phyloP scores from a whole-genome alignment of 2,888 invertebrate genomes.

The Heliconius erato region DNA sequence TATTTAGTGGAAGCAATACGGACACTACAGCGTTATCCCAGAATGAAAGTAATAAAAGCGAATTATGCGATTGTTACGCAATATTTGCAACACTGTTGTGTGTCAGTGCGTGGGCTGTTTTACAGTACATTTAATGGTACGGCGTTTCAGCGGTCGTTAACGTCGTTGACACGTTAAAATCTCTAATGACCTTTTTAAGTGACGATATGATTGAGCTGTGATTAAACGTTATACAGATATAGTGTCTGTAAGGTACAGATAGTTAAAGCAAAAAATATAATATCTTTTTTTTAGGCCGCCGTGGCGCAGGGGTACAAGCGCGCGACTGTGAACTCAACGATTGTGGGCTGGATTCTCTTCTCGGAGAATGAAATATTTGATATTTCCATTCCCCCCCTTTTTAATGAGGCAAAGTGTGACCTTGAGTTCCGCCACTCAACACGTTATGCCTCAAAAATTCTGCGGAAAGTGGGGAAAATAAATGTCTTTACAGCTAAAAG shows the following conservation, averaged over 20 bases:
- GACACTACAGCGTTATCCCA: conserved; percentile 21
- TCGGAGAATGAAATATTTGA: no score
- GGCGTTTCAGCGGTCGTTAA: conserved; percentile 38
- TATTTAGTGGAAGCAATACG: conserved; percentile 20
- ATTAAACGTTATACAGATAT: conserved; percentile 1
- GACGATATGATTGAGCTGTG: conserved; percentile 20
- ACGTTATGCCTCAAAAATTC: no score
- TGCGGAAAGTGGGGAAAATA: no score
- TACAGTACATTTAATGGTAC: conserved; percentile 37
- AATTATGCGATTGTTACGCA: conserved; percentile 36
- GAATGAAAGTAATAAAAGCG: conserved; percentile 31
- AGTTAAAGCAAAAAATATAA: neutral
- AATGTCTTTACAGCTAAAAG: no score
- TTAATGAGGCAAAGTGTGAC: no score
- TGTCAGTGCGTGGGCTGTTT: conserved; percentile 39
- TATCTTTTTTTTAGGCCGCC: neutral
- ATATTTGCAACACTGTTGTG: conserved; percentile 34
- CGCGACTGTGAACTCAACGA: no score
- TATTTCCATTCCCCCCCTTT: no score
- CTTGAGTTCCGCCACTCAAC: no score
- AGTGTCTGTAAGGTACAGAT: no score
- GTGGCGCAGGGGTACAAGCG: no score
- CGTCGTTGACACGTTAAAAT: conserved; percentile 31
- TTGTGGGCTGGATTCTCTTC: no score
- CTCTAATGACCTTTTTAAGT: conserved; percentile 31